These are phyloP conservation scores for Cotesia vestalis DNA, from an alignment of 1,140 invertebrate species.

Conservation along the genomic window DNA sequence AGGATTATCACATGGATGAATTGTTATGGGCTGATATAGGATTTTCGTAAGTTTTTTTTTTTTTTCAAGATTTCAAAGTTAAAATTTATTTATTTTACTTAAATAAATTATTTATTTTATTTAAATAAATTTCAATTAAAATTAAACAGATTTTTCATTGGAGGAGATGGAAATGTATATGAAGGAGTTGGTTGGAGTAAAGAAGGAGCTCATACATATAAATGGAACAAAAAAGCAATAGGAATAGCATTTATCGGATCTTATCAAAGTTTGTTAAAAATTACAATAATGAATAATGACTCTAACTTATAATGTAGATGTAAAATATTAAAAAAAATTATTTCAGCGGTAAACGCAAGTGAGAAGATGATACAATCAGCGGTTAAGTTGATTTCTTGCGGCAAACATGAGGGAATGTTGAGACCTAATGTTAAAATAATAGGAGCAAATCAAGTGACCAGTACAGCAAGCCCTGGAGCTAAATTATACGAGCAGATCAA, in stretches of 20 bases:
- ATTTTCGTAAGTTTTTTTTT: slow-evolving; percentile 65
- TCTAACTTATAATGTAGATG: slow-evolving; percentile 25
- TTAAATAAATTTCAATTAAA: slow-evolving; percentile 12
- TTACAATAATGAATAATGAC: slow-evolving; percentile 29
- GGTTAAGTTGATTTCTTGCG: slow-evolving; percentile 71
- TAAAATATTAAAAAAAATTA: slow-evolving; percentile 26
- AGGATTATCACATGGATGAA: slow-evolving; percentile 69
- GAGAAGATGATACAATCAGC: slow-evolving; percentile 67
- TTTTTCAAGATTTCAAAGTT: too few species aligned
- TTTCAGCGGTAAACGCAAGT: slow-evolving; percentile 69
- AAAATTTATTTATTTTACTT: too few species aligned
- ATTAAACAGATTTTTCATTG: slow-evolving; percentile 74
- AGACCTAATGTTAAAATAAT: slow-evolving; percentile 69
- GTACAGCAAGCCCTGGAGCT: slow-evolving; percentile 72
- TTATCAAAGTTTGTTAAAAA: slow-evolving; percentile 49
- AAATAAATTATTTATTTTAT: too few species aligned
- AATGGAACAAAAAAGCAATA: slow-evolving; percentile 62
- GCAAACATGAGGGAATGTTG: slow-evolving; percentile 68
- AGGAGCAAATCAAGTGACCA: slow-evolving; percentile 70
- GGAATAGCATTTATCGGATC: slow-evolving; percentile 65
- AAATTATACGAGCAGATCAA: slow-evolving; percentile 66
- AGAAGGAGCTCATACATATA: slow-evolving; percentile 75
- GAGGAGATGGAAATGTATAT: slow-evolving; percentile 80
- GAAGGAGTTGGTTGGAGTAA: slow-evolving; percentile 80
- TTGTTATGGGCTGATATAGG: slow-evolving; percentile 71